Evolutionary conservation across 2,113 vertebrate species (phyloP).

Genomic region (Corvus moneduloides): DNA sequence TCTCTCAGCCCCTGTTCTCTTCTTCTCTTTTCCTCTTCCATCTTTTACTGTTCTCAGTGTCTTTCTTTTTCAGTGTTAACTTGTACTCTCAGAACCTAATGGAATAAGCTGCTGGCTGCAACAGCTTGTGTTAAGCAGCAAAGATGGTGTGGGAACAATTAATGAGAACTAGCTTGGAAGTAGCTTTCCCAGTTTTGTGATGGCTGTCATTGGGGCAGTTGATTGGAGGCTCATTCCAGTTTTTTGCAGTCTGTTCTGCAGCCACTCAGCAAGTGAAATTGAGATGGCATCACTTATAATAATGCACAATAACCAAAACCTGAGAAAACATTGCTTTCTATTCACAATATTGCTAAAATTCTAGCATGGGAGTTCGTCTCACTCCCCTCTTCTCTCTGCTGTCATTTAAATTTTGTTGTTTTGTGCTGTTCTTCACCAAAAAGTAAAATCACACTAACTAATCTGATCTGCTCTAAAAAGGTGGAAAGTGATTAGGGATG

Average conservation of each 20-base stretch:
- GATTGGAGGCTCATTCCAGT: background rate
- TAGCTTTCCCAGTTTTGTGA: background rate
- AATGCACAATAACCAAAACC: background rate
- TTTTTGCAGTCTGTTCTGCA: background rate
- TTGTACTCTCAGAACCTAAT: background rate
- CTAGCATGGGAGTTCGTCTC: background rate
- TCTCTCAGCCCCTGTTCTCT: background rate
- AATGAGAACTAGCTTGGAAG: background rate
- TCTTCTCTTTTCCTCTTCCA: background rate
- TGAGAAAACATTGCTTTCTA: background rate
- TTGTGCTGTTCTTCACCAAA: background rate
- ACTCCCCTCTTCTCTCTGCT: background rate
- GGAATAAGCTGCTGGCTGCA: background rate
- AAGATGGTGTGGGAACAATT: background rate
- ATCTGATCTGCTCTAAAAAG: background rate
- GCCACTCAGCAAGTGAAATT: background rate
- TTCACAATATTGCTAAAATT: background rate
- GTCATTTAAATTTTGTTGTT: background rate
- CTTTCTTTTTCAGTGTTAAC: background rate
- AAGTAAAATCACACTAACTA: conserved; percentile 11
- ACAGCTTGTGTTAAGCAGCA: background rate
- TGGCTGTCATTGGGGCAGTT: background rate
- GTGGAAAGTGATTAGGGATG: conserved; percentile 31
- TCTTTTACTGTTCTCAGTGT: background rate
- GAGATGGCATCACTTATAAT: background rate